These are phyloP conservation scores for Onychostruthus taczanowskii DNA, from an alignment of 2,113 vertebrate species.

Conservation along the genomic window DNA sequence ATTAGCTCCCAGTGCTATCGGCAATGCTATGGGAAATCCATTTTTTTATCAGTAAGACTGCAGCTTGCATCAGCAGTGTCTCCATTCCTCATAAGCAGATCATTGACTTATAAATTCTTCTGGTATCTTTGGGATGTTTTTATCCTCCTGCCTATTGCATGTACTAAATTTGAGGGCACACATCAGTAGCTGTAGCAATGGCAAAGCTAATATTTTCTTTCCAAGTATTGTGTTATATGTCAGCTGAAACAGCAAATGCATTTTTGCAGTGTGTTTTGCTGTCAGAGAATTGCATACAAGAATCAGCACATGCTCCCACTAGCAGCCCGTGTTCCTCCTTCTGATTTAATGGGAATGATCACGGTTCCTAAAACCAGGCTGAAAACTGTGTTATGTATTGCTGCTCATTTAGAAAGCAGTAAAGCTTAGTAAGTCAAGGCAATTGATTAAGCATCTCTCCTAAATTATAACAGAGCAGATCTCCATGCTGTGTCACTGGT, in stretches of 20 bases:
- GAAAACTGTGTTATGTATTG: not conserved
- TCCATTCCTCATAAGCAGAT: slow-evolving; percentile 43
- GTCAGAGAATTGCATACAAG: slow-evolving; percentile 17
- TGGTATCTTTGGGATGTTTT: not conserved
- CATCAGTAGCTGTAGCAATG: not conserved
- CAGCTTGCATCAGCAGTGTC: slow-evolving; percentile 48
- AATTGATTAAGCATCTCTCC: slow-evolving; percentile 26
- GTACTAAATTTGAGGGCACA: slow-evolving; percentile 30
- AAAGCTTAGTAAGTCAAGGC: slow-evolving; percentile 12
- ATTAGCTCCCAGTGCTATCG: slow-evolving; percentile 34
- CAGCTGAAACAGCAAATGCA: slow-evolving; percentile 6
- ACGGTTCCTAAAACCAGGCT: not conserved
- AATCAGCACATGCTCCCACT: not conserved
- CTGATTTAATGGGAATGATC: slow-evolving; percentile 31
- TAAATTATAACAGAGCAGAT: not conserved
- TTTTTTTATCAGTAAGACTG: slow-evolving; percentile 53
- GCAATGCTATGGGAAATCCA: slow-evolving; percentile 50
- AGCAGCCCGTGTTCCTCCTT: not conserved
- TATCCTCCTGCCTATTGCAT: not conserved
- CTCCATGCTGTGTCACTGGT: not conserved
- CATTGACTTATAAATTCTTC: slow-evolving; percentile 47
- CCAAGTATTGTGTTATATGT: not conserved
- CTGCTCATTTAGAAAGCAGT: not conserved
- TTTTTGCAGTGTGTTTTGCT: slow-evolving; percentile 39
- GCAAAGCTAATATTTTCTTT: slow-evolving; percentile 52